A percentile compares a stretch with the other conserved stretches of the same genome.
phyloP scores from a whole-genome alignment of 2,113 vertebrate species.

The Stigmatopora nigra region DNA sequence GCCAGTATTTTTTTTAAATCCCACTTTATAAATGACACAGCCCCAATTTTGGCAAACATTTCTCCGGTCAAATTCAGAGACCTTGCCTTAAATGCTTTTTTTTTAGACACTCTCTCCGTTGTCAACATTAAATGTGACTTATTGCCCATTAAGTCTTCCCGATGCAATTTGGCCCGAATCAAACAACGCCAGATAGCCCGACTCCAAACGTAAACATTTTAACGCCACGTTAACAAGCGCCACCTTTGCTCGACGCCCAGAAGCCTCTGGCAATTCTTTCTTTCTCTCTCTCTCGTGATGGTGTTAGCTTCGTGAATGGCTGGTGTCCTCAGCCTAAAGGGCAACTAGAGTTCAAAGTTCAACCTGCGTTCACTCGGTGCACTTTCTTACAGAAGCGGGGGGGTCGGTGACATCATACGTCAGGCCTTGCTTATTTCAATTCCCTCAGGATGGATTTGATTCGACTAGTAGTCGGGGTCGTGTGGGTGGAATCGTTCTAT shows the following conservation, averaged over 20 bases:
- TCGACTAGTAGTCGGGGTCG: background rate
- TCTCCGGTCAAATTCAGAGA: background rate
- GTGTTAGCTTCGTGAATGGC: slow-evolving; percentile 49
- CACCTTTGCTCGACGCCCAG: slow-evolving; percentile 39
- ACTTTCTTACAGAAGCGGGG: slow-evolving; percentile 40
- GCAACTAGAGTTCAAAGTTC: slow-evolving; percentile 69
- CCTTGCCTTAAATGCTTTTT: slow-evolving; percentile 38
- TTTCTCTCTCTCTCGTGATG: slow-evolving; percentile 18
- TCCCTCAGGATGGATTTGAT: background rate
- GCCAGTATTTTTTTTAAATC: background rate
- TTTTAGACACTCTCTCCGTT: slow-evolving; percentile 26
- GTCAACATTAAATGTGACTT: slow-evolving; percentile 44
- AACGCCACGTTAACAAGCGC: slow-evolving; percentile 40
- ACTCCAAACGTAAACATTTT: slow-evolving; percentile 15
- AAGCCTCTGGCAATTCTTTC: slow-evolving; percentile 14
- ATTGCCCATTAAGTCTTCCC: slow-evolving; percentile 33
- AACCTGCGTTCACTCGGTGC: slow-evolving; percentile 61
- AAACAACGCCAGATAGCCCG: slow-evolving; percentile 15
- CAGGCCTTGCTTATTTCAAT: slow-evolving; percentile 14
- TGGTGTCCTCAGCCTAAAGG: slow-evolving; percentile 58
- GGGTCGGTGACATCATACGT: slow-evolving; percentile 37
- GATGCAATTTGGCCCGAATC: slow-evolving; percentile 39
- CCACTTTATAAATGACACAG: background rate
- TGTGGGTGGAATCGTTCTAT: background rate
- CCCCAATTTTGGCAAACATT: background rate